Base-by-base conservation (phyloP, 2,113 vertebrate species). In the Fulica atra region DNA sequence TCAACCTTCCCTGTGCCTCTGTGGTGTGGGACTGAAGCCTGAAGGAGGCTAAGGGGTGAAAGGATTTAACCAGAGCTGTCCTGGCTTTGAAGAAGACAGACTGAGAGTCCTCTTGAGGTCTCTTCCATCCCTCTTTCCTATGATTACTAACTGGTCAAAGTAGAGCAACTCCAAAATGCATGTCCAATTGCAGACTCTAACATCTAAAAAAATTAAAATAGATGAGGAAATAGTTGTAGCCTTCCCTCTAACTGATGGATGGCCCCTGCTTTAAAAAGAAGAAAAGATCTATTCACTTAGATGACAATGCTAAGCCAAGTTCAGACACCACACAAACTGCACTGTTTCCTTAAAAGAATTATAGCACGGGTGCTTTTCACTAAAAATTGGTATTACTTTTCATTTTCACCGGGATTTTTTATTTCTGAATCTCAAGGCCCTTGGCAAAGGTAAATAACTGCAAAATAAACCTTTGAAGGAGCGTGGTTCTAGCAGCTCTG, bases 401-500 rank as follows among this genome's bases (percentile, higher is more conserved):
- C 12, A 70, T 91, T 91, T 91, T 79, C 59, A 65, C 4, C 0
- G 9, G 3, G n/a, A 44, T 44, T 88, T 95, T 78, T 85, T 82
- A 42, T 44, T 84, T 78, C 81, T 61, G 28, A 33, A 69, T 89
- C 33, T 87, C n/a, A 91, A 89, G 20, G 28, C 40, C 70, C n/a
- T 73, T n/a, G 70, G 56, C 48, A 79, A 92, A 94, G 15, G 63
- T 95, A 92, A 96, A 88, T 40, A 87, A 88, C 57, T 66, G 25
- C 78, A 89, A 92, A 95, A 93, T 33, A 94, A 94, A 69, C 48
- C 65, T 91, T 71, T 89, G 66, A 93, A 95, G 56, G 31, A 91
- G 50, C 1, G 6, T 9, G 53, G 66, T 65, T 81, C 73, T 91
- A 92, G 44, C 35, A 72, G 73, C 56, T 76, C 26, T 71, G 57